Base-by-base conservation (phyloP, 2,113 vertebrate species). In the Ciconia stormi region DNA sequence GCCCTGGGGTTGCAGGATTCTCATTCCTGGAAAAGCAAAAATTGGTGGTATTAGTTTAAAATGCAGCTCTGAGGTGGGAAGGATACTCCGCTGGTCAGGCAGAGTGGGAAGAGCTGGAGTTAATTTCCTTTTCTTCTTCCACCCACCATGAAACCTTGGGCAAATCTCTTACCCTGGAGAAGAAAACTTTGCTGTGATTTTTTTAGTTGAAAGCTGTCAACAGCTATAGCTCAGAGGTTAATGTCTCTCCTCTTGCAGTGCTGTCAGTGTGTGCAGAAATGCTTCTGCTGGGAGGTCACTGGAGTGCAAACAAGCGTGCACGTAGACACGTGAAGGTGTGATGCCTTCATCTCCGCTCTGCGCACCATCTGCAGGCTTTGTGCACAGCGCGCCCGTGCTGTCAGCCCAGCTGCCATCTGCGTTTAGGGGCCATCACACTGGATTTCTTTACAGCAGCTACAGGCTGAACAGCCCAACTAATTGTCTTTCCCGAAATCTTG, bases 371-470 rank as follows among this genome's bases (percentile, higher is more conserved):
- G 27, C 53, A 17, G 29, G 21, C 32, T 40, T 11, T 25, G 25
- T 5, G 38, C 49, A 13, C 46, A 13, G 13, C 0, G 1, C 36
- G 10, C 32, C 46, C 14, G 4, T 9, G 6, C 55, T 7, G 0
- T 0, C 20, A 27, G 58, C 34, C 22, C 63, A 29, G 49, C 38
- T 38, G 59, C 61, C 74, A 3, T 5, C 67, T 47, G 72, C 40
- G 11, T 53, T n/a, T 10, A 13, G n/a, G 82, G 38, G n/a, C 73
- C 65, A 6, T 26, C 58, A 20, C 21, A 0, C 25, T 14, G 40
- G 27, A 18, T 69, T 72, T n/a, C 55, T 7, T 23, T 21, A 30
- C 55, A 59, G 82, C 46, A n/a, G 34, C 23, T 30, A 10, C 32
- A 30, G n/a, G 32, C 17, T 19, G 56, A 85, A 29, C 59, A 50